Percentiles rank a stretch among this genome's conserved stretches.
phyloP scores from a whole-genome alignment of 2,113 vertebrate species.

The Neogale vison region DNA sequence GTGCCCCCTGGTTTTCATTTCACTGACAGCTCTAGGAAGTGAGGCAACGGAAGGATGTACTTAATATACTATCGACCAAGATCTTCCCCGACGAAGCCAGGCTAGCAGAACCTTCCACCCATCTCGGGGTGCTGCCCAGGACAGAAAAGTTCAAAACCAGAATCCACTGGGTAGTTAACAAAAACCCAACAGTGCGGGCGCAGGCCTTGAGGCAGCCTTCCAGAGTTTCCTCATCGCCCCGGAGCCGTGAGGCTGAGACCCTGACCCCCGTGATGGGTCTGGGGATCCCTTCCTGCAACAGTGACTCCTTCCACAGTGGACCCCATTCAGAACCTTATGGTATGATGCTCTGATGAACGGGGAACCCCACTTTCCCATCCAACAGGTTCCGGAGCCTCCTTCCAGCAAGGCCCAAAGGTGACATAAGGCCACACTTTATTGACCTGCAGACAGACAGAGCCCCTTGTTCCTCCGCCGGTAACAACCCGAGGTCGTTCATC shows the following conservation, averaged over 20 bases:
- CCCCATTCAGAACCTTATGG: not conserved
- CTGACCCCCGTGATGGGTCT: fast-evolving
- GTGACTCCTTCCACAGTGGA: not conserved
- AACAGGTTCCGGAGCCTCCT: not conserved
- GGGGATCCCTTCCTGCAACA: not conserved
- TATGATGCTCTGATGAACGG: not conserved
- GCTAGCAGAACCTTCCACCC: not conserved
- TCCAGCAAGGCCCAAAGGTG: not conserved
- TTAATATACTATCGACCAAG: not conserved
- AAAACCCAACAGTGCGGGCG: too few relatives aligned
- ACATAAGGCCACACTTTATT: not conserved
- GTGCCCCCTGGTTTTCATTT: not conserved
- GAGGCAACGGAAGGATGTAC: not conserved
- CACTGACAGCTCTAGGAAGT: not conserved
- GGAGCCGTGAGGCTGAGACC: not conserved
- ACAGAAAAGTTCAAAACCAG: not conserved
- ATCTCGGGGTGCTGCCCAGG: fast-evolving
- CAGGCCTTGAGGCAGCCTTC: not conserved
- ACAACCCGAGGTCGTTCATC: constrained; percentile 30
- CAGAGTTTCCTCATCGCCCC: not conserved
- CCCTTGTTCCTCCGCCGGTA: not conserved
- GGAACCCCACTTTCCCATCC: not conserved
- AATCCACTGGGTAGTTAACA: not conserved
- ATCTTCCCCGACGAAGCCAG: not conserved
- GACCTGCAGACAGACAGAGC: not conserved